A percentile compares a stretch with the other conserved stretches of the same genome.
These are phyloP conservation scores for Intellagama lesueurii DNA, from an alignment of 2,797 vertebrate genomes.

Conservation along the genomic window DNA sequence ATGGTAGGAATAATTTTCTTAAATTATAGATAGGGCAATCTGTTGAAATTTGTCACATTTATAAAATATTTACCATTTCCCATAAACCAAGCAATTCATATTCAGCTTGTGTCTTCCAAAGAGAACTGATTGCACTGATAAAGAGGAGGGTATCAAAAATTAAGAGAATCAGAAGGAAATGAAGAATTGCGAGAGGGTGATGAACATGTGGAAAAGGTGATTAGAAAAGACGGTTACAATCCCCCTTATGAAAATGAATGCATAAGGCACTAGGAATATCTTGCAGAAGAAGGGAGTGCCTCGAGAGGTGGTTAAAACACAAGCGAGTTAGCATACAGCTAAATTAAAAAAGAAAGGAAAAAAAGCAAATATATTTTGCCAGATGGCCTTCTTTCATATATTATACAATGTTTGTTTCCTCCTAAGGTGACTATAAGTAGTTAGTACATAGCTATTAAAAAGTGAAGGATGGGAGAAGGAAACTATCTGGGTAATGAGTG, in stretches of 20 bases:
- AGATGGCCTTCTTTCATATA: constrained; percentile 9
- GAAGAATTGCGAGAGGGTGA: constrained; percentile 29
- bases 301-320: constrained; percentile 10
- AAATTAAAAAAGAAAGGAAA: not conserved
- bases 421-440: constrained; percentile 9
- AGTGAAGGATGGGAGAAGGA: constrained; percentile 13
- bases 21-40: constrained; percentile 47
- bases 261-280: constrained; percentile 9
- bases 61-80: constrained; percentile 34
- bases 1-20: constrained; percentile 27
- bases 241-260: constrained; percentile 26
- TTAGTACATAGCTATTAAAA: not conserved
- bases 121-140: not conserved
- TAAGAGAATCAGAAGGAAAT: constrained; percentile 38
- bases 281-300: constrained; percentile 23
- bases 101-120: not conserved
- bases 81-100: constrained; percentile 29
- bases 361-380: constrained; percentile 31
- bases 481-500: constrained; percentile 1
- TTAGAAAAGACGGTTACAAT: constrained; percentile 28
- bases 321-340: constrained; percentile 17
- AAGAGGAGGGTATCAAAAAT: not conserved
- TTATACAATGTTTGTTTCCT: constrained; percentile 20
- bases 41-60: constrained; percentile 37
- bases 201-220: constrained; percentile 1